A percentile compares a stretch with the other conserved stretches of the same genome.
These are phyloP conservation scores for Bufo bufo DNA, from an alignment of 2,113 vertebrate species.

Conservation along the genomic window DNA sequence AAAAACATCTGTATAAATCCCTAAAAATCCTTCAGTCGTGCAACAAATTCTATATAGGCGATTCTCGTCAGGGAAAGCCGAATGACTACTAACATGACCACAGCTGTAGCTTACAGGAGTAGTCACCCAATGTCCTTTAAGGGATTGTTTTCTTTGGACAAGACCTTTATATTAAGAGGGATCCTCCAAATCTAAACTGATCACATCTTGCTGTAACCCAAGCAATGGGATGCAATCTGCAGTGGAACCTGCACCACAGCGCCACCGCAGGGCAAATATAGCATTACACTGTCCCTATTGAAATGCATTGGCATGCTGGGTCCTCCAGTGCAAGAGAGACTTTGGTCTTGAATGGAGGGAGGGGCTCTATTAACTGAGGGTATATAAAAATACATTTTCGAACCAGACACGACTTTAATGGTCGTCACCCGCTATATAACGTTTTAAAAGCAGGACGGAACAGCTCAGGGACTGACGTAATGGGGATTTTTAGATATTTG, in stretches of 20 bases:
- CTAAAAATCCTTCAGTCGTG: neutral
- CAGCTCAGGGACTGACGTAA: neutral
- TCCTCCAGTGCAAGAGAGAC: neutral
- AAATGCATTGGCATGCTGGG: neutral
- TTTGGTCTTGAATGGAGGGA: too few species aligned
- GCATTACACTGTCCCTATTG: neutral
- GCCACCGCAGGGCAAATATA: neutral
- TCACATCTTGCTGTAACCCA: too few species aligned
- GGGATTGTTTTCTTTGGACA: neutral
- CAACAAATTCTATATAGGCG: too few species aligned
- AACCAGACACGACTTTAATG: too few species aligned
- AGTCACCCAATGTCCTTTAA: neutral
- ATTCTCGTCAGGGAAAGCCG: too few species aligned
- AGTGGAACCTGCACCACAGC: neutral
- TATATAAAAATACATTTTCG: too few species aligned
- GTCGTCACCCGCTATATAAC: too few species aligned
- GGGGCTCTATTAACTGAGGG: neutral
- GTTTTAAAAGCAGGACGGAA: neutral
- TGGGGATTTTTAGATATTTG: neutral
- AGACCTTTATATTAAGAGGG: too few species aligned
- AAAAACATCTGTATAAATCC: neutral
- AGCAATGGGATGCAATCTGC: neutral
- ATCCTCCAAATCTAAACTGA: too few species aligned
- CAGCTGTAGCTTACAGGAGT: neutral
- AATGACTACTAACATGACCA: neutral